These are phyloP conservation scores for Sarcophaga variegata DNA, from an alignment of 2,888 invertebrate species.

Conservation along the genomic window DNA sequence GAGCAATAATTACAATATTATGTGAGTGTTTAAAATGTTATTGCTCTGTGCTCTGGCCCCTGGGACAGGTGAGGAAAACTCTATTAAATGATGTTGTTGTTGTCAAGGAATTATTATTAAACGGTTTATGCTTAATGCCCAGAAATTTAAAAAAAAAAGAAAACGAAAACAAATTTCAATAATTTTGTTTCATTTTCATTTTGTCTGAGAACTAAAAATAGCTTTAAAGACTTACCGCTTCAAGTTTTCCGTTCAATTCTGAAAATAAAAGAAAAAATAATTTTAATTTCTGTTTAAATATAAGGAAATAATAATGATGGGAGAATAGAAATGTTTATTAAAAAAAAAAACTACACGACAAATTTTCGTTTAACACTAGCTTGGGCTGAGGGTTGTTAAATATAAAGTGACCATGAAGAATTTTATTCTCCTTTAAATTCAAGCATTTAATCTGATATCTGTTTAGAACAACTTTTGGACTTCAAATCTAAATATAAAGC, in stretches of 20 bases:
- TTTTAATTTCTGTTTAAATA: not conserved
- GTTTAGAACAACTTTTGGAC: too few relatives aligned
- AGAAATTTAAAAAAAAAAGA: not conserved
- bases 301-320: not conserved
- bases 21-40: not conserved
- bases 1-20: conserved; percentile 49
- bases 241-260: not conserved
- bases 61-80: conserved; percentile 61
- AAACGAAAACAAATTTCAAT: conserved; percentile 18
- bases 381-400: too few relatives aligned
- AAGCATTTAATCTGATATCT: too few relatives aligned
- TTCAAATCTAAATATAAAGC: too few relatives aligned
- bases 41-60: conserved; percentile 5
- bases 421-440: too few relatives aligned
- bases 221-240: conserved; percentile 20
- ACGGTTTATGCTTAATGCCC: conserved; percentile 41
- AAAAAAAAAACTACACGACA: not conserved
- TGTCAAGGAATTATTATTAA: conserved; percentile 37
- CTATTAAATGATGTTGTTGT: conserved; percentile 34
- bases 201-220: not conserved
- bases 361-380: too few relatives aligned
- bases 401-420: too few relatives aligned
- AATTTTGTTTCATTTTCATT: conserved; percentile 1
- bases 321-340: not conserved
- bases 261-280: not conserved